A percentile compares a stretch with the other conserved stretches of the same genome.
These are phyloP conservation scores for Oplegnathus fasciatus DNA, from an alignment of 2,113 vertebrate genomes.

Conservation along the genomic window DNA sequence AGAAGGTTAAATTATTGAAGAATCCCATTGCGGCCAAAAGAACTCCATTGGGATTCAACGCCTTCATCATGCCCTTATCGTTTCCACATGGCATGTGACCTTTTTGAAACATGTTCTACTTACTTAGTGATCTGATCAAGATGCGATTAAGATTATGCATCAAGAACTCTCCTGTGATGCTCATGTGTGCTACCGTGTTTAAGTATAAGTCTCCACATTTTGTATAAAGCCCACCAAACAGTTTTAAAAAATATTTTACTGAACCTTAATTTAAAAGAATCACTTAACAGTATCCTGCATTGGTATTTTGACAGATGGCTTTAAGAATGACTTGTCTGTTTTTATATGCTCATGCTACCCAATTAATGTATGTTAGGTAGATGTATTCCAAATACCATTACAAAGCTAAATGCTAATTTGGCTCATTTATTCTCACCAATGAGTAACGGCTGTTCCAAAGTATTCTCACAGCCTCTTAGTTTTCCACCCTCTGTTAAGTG, in stretches of 20 bases:
- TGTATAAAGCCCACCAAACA: neutral
- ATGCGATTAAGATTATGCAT: slow-evolving; percentile 11
- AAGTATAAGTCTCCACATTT: neutral
- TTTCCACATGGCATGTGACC: slow-evolving; percentile 23
- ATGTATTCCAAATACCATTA: slow-evolving; percentile 21
- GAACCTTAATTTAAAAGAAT: neutral
- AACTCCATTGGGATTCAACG: slow-evolving; percentile 23
- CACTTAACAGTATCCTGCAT: neutral
- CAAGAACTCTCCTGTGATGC: neutral
- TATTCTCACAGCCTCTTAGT: slow-evolving; percentile 31
- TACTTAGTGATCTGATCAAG: slow-evolving; percentile 35
- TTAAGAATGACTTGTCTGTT: neutral
- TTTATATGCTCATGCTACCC: slow-evolving; percentile 28
- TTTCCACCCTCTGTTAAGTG: slow-evolving; percentile 41
- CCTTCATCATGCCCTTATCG: slow-evolving; percentile 18
- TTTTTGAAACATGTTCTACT: slow-evolving; percentile 38
- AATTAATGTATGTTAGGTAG: neutral
- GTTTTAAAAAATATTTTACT: neutral
- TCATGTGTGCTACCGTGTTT: neutral
- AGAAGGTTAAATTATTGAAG: neutral
- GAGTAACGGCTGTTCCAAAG: slow-evolving; percentile 8
- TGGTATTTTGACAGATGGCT: slow-evolving; percentile 16
- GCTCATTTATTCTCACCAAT: slow-evolving; percentile 12
- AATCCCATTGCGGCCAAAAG: neutral
- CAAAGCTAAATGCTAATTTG: slow-evolving; percentile 45